phyloP scores from a whole-genome alignment of 2,888 invertebrate species.

The Dynastes tityus region DNA sequence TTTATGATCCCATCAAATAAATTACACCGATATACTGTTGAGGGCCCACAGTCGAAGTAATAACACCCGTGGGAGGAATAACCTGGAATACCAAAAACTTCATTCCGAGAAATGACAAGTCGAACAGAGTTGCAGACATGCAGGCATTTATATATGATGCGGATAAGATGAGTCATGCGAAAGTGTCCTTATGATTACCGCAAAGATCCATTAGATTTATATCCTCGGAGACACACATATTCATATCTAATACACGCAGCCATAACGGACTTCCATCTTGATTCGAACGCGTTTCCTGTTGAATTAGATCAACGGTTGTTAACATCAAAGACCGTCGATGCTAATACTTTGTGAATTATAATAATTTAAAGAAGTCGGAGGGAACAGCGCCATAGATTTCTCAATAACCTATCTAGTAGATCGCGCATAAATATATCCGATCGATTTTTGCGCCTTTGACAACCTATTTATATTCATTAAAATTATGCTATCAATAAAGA shows the following conservation, averaged over 20 bases:
- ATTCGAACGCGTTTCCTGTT: constrained; percentile 47
- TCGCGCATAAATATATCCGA: constrained; percentile 27
- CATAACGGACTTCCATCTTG: constrained; percentile 37
- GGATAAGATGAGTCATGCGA: constrained; percentile 58
- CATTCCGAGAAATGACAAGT: constrained; percentile 54
- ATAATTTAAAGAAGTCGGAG: constrained; percentile 47
- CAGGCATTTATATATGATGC: constrained; percentile 5
- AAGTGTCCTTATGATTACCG: constrained; percentile 60
- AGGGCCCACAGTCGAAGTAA: constrained; percentile 30
- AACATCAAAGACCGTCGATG: constrained; percentile 46
- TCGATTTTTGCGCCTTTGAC: constrained; percentile 38
- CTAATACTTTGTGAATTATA: constrained; percentile 34
- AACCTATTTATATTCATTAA: constrained; percentile 50
- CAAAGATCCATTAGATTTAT: constrained; percentile 61
- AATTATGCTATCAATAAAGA: constrained; percentile 41
- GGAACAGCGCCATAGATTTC: constrained; percentile 25
- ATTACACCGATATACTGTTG: constrained; percentile 13
- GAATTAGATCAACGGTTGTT: constrained; percentile 50
- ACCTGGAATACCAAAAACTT: constrained; percentile 47
- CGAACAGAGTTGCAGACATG: constrained; percentile 51
- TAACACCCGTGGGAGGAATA: constrained; percentile 41
- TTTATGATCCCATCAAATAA: constrained; percentile 22
- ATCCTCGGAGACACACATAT: constrained; percentile 43
- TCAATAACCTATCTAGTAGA: constrained; percentile 24
- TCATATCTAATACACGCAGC: constrained; percentile 7